Percentiles rank a stretch among this genome's conserved stretches.
Conservation (phyloP, 2,113 vertebrate species). For the Podiceps cristatus region DNA sequence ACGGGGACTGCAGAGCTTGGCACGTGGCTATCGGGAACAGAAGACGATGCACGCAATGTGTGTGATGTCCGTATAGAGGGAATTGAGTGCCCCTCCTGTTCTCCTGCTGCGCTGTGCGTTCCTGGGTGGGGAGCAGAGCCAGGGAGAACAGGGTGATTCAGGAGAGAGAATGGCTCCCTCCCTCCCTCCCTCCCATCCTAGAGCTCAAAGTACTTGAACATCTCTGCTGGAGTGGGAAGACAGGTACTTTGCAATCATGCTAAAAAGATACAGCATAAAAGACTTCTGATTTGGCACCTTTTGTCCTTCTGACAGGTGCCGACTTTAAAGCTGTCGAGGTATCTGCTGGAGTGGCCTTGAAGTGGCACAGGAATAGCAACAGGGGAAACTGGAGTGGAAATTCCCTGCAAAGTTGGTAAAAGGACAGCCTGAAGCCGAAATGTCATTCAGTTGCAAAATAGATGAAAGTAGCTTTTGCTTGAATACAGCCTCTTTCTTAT, state of each 20-base stretch:
- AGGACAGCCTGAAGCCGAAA: background rate
- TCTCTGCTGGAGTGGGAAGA: background rate
- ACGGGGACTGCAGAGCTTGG: background rate
- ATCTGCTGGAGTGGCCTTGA: background rate
- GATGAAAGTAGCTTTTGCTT: background rate
- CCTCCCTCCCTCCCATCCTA: background rate
- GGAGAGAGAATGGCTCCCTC: background rate
- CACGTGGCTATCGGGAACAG: rapidly evolving
- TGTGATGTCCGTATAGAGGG: background rate
- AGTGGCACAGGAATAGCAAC: background rate
- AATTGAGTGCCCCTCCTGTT: rapidly evolving
- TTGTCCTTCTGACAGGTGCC: background rate
- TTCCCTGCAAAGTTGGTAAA: background rate
- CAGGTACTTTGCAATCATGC: background rate
- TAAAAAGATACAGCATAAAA: background rate
- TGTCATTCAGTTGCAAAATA: background rate
- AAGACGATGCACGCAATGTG: rapidly evolving
- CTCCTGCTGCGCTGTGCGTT: background rate
- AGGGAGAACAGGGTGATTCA: background rate
- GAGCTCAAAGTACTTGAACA: background rate
- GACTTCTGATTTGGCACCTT: background rate
- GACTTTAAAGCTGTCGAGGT: background rate
- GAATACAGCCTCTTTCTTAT: background rate
- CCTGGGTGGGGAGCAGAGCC: background rate
- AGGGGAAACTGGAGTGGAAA: background rate